Evolutionary conservation across 2,888 invertebrate genomes (phyloP).

Genomic region (Tromatobia lineatoria): DNA sequence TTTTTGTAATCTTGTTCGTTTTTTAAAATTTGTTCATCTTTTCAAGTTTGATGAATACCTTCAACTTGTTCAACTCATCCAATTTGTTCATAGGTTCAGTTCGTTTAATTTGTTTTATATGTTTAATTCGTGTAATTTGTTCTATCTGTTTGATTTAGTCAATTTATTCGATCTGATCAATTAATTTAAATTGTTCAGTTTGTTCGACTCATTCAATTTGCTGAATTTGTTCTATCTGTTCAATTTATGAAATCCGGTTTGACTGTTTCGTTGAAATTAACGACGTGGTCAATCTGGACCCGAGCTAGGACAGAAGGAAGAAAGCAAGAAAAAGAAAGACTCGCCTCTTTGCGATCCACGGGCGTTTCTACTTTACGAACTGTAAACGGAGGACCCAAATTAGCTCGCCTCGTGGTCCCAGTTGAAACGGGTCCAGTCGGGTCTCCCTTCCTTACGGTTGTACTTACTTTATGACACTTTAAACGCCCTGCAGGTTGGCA

Average conservation of each 20-base stretch:
- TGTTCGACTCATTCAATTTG: too few relatives aligned
- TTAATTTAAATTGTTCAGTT: too few relatives aligned
- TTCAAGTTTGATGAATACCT: too few relatives aligned
- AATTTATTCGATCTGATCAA: too few relatives aligned
- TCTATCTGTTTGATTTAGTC: too few relatives aligned
- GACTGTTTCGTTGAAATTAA: not conserved
- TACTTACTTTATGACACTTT: conserved; percentile 78
- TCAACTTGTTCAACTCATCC: too few relatives aligned
- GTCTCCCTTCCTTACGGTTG: conserved; percentile 42
- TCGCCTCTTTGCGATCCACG: conserved; percentile 52
- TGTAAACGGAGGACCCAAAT: conserved; percentile 67
- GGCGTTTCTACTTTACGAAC: conserved; percentile 66
- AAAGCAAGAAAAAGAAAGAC: conserved; percentile 28
- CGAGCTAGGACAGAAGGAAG: not conserved
- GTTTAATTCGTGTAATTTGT: not conserved
- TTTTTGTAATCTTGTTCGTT: too few relatives aligned
- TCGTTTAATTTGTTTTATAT: not conserved
- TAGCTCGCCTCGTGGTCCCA: conserved; percentile 48
- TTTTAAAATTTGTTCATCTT: too few relatives aligned
- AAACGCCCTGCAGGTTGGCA: conserved; percentile 73
- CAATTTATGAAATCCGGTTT: not conserved
- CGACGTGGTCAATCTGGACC: not conserved
- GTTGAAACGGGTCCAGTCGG: conserved; percentile 14
- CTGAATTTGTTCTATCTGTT: too few relatives aligned
- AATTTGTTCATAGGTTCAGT: not conserved